Evolutionary conservation across 2,888 invertebrate species (phyloP).

Genomic region (Stenotaenia linearis): DNA sequence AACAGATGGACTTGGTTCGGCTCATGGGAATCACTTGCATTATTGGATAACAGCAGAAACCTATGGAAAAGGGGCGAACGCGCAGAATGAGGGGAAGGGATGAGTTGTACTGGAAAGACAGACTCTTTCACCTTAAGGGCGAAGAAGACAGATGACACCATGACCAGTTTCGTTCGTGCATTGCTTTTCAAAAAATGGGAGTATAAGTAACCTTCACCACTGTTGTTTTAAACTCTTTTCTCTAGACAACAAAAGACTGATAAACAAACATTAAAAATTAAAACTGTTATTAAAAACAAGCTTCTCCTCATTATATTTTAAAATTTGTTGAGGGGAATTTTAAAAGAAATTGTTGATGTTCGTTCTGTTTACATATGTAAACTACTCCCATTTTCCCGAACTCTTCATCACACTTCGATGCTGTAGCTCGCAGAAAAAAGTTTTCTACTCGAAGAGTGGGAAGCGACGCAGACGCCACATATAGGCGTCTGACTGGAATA

Average conservation of each 20-base stretch:
- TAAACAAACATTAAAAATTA: no score
- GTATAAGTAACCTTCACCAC: not conserved
- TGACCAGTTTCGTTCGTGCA: not conserved
- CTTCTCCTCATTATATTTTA: no score
- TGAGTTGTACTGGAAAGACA: not conserved
- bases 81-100: not conserved
- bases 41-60: slow-evolving; percentile 11
- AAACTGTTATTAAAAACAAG: no score
- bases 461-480: not conserved
- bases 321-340: no score
- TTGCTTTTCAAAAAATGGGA: not conserved
- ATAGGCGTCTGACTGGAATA: slow-evolving; percentile 6
- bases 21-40: slow-evolving; percentile 15
- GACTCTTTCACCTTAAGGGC: slow-evolving; percentile 7
- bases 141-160: slow-evolving; percentile 4
- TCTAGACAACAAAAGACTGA: no score
- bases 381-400: no score
- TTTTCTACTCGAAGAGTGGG: slow-evolving; percentile 8
- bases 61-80: not conserved
- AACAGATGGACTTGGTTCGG: slow-evolving; percentile 19
- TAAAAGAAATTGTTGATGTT: no score
- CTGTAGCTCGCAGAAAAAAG: not conserved
- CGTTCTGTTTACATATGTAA: no score
- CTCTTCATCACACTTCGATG: no score
- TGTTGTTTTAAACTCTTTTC: not conserved